A percentile compares a stretch with the other conserved stretches of the same genome.
These are phyloP conservation scores for Macaria liturata DNA, from an alignment of 2,888 invertebrate genomes.

Conservation along the genomic window DNA sequence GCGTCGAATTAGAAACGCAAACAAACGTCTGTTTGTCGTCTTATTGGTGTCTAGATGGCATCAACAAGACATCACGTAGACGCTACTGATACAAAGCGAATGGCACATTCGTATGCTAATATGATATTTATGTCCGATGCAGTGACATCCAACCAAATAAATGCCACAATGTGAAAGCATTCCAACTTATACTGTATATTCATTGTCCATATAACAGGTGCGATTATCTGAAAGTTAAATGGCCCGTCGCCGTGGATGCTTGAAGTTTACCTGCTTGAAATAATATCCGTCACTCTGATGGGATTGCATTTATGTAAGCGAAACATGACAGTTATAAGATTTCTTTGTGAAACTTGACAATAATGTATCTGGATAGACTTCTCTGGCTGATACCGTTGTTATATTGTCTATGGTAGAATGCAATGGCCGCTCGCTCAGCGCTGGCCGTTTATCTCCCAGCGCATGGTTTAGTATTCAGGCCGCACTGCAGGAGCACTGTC, in stretches of 20 bases:
- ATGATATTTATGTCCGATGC: slow-evolving; percentile 32
- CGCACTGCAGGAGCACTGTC: slow-evolving; percentile 26
- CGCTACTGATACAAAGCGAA: slow-evolving; percentile 16
- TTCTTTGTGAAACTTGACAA: too few species aligned
- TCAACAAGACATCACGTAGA: slow-evolving; percentile 21
- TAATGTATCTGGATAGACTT: too few species aligned
- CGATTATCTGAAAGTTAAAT: too few species aligned
- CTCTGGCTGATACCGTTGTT: too few species aligned
- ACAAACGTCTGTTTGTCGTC: slow-evolving; percentile 20
- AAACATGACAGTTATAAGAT: too few species aligned
- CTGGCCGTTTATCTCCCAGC: slow-evolving; percentile 36
- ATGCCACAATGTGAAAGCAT: too few species aligned
- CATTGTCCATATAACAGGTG: too few species aligned
- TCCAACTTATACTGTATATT: too few species aligned
- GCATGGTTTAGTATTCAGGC: slow-evolving; percentile 30
- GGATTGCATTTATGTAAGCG: too few species aligned
- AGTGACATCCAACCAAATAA: neutral
- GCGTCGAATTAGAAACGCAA: slow-evolving; percentile 19
- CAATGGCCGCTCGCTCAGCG: slow-evolving; percentile 27
- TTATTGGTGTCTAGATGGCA: slow-evolving; percentile 16
- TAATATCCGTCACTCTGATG: too few species aligned
- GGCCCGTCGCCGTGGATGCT: too few species aligned
- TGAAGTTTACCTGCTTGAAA: neutral
- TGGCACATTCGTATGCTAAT: slow-evolving; percentile 28
- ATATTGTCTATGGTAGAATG: too few species aligned